These are phyloP conservation scores for Lota lota DNA, from an alignment of 2,113 vertebrate species.

Conservation along the genomic window DNA sequence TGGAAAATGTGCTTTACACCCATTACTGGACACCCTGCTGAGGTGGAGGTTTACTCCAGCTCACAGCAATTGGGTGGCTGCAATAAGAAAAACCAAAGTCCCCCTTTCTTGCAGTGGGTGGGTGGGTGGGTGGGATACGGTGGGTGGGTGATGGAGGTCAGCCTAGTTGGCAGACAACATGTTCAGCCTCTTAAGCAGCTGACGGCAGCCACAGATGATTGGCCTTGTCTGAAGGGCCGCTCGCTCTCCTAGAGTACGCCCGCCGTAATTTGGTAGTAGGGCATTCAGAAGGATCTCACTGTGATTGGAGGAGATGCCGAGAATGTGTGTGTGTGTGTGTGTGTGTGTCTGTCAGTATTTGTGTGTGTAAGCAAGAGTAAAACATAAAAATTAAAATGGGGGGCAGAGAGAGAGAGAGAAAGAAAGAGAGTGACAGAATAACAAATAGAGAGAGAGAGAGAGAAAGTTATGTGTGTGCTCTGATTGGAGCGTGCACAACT, in stretches of 20 bases:
- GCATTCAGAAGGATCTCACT: slow-evolving; percentile 45
- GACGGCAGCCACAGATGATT: slow-evolving; percentile 49
- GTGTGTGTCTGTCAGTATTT: slow-evolving; percentile 19
- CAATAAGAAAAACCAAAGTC: too few species aligned
- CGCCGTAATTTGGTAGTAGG: slow-evolving; percentile 60
- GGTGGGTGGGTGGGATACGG: too few species aligned
- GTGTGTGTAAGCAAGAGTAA: too few species aligned
- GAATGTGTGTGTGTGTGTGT: not conserved
- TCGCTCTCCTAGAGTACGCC: slow-evolving; percentile 59
- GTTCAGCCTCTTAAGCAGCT: slow-evolving; percentile 44
- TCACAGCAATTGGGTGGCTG: too few species aligned
- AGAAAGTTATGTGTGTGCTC: not conserved
- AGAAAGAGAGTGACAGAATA: too few species aligned
- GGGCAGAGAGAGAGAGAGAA: too few species aligned
- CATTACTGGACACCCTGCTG: too few species aligned
- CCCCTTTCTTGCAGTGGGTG: too few species aligned
- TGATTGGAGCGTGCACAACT: not conserved
- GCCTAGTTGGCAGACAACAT: slow-evolving; percentile 22
- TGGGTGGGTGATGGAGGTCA: slow-evolving; percentile 41
- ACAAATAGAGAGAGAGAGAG: too few species aligned
- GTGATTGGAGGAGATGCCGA: slow-evolving; percentile 63
- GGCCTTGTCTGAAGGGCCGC: slow-evolving; percentile 56
- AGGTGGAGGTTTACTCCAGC: too few species aligned
- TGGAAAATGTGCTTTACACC: too few species aligned
- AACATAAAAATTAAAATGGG: too few species aligned